A percentile compares a stretch with the other conserved stretches of the same genome.
Evolutionary conservation across 2,113 vertebrate genomes (phyloP).

Genomic region (Leucopsar rothschildi): DNA sequence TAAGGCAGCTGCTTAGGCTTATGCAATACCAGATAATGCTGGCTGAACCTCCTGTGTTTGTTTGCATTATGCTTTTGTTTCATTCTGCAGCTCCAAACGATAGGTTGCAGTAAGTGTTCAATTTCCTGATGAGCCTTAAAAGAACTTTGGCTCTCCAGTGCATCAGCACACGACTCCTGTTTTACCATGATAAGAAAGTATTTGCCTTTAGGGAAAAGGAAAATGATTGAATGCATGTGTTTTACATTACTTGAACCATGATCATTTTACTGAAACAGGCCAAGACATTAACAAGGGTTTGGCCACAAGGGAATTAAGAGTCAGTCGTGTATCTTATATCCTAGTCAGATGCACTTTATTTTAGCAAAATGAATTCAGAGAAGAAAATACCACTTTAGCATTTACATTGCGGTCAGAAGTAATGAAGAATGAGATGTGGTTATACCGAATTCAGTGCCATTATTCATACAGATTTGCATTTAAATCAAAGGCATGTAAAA

Average conservation of each 20-base stretch:
- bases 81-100: constrained; percentile 34
- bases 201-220: constrained; percentile 74
- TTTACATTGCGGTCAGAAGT: not conserved
- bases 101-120: constrained; percentile 65
- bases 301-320: constrained; percentile 66
- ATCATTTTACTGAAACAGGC: constrained; percentile 74
- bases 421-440: not conserved
- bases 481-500: not conserved
- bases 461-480: not conserved
- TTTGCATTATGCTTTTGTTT: constrained; percentile 39
- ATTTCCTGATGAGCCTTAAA: constrained; percentile 66
- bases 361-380: not conserved
- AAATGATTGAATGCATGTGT: constrained; percentile 71
- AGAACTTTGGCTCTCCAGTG: constrained; percentile 58
- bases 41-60: constrained; percentile 12
- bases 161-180: constrained; percentile 65
- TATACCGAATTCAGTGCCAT: not conserved
- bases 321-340: constrained; percentile 52
- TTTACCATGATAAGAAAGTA: constrained; percentile 73
- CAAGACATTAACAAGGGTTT: constrained; percentile 75
- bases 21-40: constrained; percentile 8
- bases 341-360: constrained; percentile 33
- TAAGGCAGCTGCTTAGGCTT: constrained; percentile 23
- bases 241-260: constrained; percentile 78
- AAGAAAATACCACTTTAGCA: not conserved